phyloP scores from a whole-genome alignment of 2,113 vertebrate genomes.

The Paramormyrops kingsleyae region DNA sequence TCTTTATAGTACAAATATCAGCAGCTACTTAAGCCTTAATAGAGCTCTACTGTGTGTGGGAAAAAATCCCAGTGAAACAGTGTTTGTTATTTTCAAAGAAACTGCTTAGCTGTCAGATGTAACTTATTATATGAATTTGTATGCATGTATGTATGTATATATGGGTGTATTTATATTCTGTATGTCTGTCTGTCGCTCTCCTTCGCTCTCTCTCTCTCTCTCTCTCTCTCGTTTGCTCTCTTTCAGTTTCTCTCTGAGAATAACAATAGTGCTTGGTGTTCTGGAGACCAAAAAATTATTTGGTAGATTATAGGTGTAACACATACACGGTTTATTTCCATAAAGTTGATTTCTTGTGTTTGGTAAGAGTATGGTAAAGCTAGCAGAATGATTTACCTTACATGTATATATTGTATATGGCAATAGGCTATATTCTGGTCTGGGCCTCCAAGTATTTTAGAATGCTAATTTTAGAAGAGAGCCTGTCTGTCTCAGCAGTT shows the following conservation, averaged over 20 bases:
- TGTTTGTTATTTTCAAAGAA: not conserved
- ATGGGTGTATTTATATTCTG: not conserved
- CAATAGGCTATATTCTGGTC: not conserved
- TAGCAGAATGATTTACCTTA: not conserved
- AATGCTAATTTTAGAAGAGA: not conserved
- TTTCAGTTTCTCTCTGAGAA: not conserved
- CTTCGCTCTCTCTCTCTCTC: not conserved
- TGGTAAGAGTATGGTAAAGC: not conserved
- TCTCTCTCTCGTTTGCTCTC: no score
- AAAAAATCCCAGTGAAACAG: not conserved
- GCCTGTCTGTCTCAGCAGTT: not conserved
- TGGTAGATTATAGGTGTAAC: not conserved
- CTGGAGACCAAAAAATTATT: not conserved
- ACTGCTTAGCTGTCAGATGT: not conserved
- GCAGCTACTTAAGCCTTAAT: not conserved
- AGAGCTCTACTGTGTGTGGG: not conserved
- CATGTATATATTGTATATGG: not conserved
- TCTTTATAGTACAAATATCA: not conserved
- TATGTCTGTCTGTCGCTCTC: not conserved
- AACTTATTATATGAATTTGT: not conserved
- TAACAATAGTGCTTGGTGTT: not conserved
- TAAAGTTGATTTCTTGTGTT: not conserved
- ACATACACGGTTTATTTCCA: not conserved
- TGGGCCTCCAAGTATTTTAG: not conserved
- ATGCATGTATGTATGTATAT: not conserved